Conservation (phyloP, 2,113 vertebrate species). For the Arenaria interpres region DNA sequence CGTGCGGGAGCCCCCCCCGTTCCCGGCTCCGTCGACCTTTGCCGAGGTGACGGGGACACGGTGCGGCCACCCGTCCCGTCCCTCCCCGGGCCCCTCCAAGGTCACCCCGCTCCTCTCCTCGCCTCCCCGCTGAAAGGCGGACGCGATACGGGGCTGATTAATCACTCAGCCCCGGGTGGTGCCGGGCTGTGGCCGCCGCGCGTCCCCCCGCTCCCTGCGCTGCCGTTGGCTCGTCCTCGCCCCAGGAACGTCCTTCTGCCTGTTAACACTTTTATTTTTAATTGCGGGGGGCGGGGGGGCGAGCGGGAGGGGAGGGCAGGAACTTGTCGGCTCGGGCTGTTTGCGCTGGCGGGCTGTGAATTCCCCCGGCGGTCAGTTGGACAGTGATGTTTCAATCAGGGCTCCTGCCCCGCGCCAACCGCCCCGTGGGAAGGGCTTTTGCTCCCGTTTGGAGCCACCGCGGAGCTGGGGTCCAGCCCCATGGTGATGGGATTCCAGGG, state of each 20-base stretch:
- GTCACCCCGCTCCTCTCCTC: background rate
- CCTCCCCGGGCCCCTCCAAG: background rate
- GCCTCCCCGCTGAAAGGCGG: background rate
- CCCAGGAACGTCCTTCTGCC: background rate
- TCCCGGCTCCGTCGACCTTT: background rate
- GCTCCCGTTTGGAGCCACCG: fast-evolving
- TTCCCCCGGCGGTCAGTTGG: background rate
- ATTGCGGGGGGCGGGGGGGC: background rate
- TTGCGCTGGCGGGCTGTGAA: background rate
- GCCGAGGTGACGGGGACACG: background rate
- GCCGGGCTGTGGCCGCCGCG: background rate
- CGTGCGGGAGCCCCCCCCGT: fast-evolving
- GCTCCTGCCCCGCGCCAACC: background rate
- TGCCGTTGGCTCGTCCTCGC: background rate
- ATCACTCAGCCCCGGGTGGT: background rate
- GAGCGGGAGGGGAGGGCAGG: background rate
- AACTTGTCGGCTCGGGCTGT: background rate
- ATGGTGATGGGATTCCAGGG: fast-evolving
- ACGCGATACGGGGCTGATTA: background rate
- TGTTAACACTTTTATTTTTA: conserved; percentile 57
- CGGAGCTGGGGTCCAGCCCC: background rate
- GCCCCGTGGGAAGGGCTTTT: background rate
- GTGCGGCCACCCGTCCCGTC: background rate
- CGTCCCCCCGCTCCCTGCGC: background rate
- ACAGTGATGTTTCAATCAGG: conserved; percentile 48